Evolutionary conservation across 2,113 vertebrate species (phyloP).

Genomic region (Leucoraja erinaceus): DNA sequence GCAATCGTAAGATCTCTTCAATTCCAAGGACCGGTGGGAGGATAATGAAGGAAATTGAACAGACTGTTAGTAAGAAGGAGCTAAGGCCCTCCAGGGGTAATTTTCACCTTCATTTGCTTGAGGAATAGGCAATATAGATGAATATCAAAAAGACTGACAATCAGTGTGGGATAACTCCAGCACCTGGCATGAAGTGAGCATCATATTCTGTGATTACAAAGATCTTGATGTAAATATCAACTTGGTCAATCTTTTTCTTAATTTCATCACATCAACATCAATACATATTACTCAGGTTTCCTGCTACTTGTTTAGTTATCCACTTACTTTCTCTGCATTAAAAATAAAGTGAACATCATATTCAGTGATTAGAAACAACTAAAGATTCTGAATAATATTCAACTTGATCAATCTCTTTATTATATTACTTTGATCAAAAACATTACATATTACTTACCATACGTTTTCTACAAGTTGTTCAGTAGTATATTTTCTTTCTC

Average conservation of each 20-base stretch:
- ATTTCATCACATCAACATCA: neutral
- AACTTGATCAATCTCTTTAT: neutral
- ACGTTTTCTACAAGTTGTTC: neutral
- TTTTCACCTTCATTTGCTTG: neutral
- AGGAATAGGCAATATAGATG: neutral
- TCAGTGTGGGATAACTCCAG: too few species aligned
- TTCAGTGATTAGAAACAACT: neutral
- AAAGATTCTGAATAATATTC: neutral
- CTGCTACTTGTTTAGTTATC: neutral
- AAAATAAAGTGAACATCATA: neutral
- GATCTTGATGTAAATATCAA: neutral
- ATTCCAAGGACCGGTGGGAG: neutral
- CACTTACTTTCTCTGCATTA: neutral
- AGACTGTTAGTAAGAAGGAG: neutral
- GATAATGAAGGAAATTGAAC: neutral
- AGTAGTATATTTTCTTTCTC: neutral
- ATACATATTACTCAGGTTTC: neutral
- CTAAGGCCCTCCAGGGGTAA: neutral
- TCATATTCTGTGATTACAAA: neutral
- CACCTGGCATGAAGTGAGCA: neutral
- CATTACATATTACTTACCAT: neutral
- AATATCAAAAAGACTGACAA: neutral
- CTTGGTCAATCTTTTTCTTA: neutral
- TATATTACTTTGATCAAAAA: neutral
- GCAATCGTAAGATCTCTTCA: neutral